Evolutionary conservation across 2,113 vertebrate genomes (phyloP).

Genomic region (Aix galericulata): DNA sequence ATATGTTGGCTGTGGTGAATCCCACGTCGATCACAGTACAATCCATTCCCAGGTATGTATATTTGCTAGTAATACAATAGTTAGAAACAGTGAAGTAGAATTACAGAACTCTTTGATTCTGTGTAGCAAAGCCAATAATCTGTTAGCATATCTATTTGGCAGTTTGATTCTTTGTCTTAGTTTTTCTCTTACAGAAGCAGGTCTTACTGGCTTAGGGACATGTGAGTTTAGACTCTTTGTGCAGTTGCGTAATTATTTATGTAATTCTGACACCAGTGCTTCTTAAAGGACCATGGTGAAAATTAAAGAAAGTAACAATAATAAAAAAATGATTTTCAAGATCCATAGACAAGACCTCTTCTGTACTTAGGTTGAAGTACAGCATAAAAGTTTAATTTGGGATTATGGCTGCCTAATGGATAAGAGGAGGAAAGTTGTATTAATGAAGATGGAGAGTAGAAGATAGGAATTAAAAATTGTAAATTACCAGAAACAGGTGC

Average conservation of each 20-base stretch:
- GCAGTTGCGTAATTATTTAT: neutral
- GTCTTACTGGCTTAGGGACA: neutral
- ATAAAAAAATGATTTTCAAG: neutral
- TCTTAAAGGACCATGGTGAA: neutral
- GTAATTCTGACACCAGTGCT: neutral
- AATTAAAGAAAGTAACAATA: neutral
- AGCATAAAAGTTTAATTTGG: neutral
- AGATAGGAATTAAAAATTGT: neutral
- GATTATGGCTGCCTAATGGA: neutral
- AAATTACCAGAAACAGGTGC: neutral
- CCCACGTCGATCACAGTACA: constrained; percentile 95
- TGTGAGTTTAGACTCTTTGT: neutral
- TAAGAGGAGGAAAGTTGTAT: neutral
- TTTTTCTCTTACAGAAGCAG: neutral
- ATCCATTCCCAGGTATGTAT: constrained; percentile 93
- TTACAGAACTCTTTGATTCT: neutral
- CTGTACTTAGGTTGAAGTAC: neutral
- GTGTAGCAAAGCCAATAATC: neutral
- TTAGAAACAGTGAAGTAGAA: neutral
- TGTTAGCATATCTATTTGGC: neutral
- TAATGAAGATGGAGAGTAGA: neutral
- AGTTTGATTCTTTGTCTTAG: neutral
- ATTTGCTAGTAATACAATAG: neutral
- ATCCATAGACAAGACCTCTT: neutral
- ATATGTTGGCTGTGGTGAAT: constrained; percentile 97